A percentile compares a stretch with the other conserved stretches of the same genome.
Evolutionary conservation across 2,113 vertebrate genomes (phyloP).

Genomic region (Anhinga rufa): DNA sequence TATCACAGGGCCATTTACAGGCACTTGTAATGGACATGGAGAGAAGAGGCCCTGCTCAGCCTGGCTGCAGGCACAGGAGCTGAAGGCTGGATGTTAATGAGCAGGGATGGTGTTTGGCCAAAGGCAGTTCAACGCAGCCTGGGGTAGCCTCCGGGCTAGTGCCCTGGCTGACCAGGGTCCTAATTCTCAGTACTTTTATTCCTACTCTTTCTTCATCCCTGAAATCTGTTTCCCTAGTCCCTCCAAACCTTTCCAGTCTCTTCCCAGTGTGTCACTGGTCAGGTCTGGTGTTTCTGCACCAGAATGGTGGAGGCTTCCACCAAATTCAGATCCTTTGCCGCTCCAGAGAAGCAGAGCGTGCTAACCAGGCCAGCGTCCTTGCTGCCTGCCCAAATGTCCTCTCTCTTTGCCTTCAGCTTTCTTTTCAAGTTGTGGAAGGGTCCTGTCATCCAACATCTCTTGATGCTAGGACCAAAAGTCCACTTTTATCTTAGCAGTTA

Average conservation of each 20-base stretch:
- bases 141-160: background rate
- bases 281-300: background rate
- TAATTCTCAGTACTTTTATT: background rate
- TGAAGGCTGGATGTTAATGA: background rate
- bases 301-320: background rate
- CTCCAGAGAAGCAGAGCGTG: rapidly evolving
- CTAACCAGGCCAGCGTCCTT: background rate
- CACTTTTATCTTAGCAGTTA: background rate
- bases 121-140: background rate
- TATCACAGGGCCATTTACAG: background rate
- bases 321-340: background rate
- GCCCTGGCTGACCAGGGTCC: background rate
- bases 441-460: background rate
- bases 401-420: background rate
- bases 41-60: too few relatives aligned
- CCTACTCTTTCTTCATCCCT: background rate
- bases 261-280: background rate
- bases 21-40: too few relatives aligned
- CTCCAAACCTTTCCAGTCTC: background rate
- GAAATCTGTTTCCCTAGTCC: background rate
- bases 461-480: background rate
- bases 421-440: background rate
- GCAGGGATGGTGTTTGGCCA: background rate
- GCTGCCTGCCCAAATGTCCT: background rate
- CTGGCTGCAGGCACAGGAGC: background rate